Evolutionary conservation across 2,888 invertebrate species (phyloP).

Genomic region (Metellina segmentata): DNA sequence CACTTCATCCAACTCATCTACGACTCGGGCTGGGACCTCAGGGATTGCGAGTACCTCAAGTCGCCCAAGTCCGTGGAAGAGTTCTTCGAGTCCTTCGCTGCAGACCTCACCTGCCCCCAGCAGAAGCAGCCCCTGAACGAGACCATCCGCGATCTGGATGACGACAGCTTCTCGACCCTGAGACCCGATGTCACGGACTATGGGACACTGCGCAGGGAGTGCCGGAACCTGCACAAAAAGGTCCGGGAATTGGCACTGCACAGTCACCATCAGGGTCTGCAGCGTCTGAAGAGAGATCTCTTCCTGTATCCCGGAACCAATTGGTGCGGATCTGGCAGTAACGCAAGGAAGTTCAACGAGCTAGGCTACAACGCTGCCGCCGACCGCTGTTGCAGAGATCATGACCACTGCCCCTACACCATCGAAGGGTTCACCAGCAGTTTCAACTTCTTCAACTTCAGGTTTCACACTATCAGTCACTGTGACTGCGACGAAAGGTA

Average conservation of each 20-base stretch:
- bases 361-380: conserved; percentile 91
- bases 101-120: conserved; percentile 51
- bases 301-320: conserved; percentile 93
- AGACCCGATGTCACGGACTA: conserved; percentile 71
- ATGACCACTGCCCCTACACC: conserved; percentile 92
- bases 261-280: conserved; percentile 1
- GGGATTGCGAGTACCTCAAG: conserved; percentile 86
- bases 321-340: conserved; percentile 95
- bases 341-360: conserved; percentile 89
- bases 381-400: conserved; percentile 92
- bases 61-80: conserved; percentile 52
- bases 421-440: conserved; percentile 91
- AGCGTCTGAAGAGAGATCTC: conserved; percentile 84
- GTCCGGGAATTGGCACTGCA: conserved; percentile 48
- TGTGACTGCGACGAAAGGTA: conserved; percentile 95
- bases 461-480: conserved; percentile 93
- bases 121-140: conserved; percentile 26
- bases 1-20: conserved; percentile 87
- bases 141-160: background rate
- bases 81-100: conserved; percentile 54
- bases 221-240: conserved; percentile 68
- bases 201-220: conserved; percentile 60
- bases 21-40: conserved; percentile 84
- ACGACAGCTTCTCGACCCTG: background rate
- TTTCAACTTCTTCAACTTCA: conserved; percentile 93